These are phyloP conservation scores for Spea multiplicata DNA, from an alignment of 2,113 vertebrate genomes.

Conservation along the genomic window DNA sequence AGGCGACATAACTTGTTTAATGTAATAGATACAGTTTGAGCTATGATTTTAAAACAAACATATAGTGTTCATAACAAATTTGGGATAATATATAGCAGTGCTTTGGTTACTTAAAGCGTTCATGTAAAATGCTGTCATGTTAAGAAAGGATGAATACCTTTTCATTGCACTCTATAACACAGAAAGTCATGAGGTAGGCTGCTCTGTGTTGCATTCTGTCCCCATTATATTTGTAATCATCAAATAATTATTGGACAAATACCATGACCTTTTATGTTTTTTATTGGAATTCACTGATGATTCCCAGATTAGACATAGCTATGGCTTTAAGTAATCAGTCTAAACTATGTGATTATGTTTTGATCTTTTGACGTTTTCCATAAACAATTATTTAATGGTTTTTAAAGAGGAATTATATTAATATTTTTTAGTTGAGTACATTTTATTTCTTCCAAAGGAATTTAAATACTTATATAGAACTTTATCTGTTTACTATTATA, in stretches of 20 bases:
- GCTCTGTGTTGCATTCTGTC: neutral
- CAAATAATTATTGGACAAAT: neutral
- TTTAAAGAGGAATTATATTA: neutral
- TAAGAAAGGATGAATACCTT: neutral
- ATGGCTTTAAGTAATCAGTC: neutral
- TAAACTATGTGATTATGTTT: neutral
- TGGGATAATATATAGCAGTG: too few species aligned
- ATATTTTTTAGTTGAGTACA: neutral
- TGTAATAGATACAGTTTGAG: too few species aligned
- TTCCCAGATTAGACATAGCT: neutral
- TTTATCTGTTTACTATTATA: neutral
- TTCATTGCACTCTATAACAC: neutral
- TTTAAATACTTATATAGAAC: neutral
- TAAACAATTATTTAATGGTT: neutral
- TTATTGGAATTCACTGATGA: neutral
- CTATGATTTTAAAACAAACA: too few species aligned
- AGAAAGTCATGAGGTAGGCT: too few species aligned
- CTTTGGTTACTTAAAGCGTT: too few species aligned
- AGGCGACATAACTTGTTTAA: too few species aligned
- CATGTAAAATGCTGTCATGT: neutral
- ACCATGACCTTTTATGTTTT: neutral
- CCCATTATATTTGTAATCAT: neutral
- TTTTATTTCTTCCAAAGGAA: neutral
- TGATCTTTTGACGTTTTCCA: conserved; percentile 1
- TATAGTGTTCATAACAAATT: too few species aligned